These are phyloP conservation scores for Apodemia mormo DNA, from an alignment of 2,888 invertebrate species.

Conservation along the genomic window DNA sequence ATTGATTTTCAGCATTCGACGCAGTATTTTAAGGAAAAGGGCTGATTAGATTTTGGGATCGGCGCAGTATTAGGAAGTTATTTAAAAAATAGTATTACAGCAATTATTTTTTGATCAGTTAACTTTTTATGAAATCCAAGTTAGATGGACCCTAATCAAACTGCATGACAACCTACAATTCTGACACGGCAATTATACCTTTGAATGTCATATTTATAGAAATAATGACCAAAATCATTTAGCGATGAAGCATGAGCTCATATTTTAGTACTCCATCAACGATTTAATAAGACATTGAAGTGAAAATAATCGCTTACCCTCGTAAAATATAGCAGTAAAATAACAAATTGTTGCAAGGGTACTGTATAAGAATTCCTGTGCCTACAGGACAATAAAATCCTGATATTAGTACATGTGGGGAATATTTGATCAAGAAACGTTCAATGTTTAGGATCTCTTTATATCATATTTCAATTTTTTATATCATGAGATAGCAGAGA, in stretches of 20 bases:
- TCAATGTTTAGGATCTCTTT: not conserved
- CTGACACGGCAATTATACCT: no score
- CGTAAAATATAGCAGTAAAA: slow-evolving; percentile 3
- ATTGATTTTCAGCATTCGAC: no score
- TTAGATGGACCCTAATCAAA: no score
- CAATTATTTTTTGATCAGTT: no score
- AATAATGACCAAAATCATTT: not conserved
- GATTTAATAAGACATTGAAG: not conserved
- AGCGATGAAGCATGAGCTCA: not conserved
- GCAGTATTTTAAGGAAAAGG: no score
- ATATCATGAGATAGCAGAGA: no score
- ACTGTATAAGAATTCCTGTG: slow-evolving; percentile 5
- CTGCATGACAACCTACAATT: no score
- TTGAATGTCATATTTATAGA: not conserved
- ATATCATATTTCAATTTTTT: no score
- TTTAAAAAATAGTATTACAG: no score
- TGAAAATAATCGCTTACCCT: slow-evolving; percentile 10
- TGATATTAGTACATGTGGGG: not conserved
- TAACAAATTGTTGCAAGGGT: slow-evolving; percentile 3
- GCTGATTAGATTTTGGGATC: no score
- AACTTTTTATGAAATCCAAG: no score
- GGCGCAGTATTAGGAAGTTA: no score
- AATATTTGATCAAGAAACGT: not conserved
- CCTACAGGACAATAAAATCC: slow-evolving; percentile 1
- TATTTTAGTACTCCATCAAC: not conserved